Percentiles rank a stretch among this genome's conserved stretches.
Evolutionary conservation across 2,113 vertebrate genomes (phyloP).

Genomic region (Centropus unirufus): DNA sequence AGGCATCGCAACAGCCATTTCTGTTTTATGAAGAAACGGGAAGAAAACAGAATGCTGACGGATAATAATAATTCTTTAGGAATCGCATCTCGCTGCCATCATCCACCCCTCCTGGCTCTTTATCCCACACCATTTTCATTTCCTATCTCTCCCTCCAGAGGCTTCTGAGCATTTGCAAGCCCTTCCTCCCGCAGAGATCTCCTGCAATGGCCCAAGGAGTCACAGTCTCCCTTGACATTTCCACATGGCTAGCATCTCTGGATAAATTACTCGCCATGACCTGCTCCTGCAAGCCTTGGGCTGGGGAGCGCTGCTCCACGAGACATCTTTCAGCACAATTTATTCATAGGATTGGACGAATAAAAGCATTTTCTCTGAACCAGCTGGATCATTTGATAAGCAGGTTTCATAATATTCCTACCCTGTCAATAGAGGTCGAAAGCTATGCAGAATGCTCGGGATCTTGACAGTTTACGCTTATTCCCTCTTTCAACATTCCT

Average conservation of each 20-base stretch:
- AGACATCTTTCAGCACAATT: background rate
- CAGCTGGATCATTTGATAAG: background rate
- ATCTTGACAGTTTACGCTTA: background rate
- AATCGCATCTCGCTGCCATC: background rate
- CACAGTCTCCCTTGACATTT: slow-evolving; percentile 29
- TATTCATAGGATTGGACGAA: background rate
- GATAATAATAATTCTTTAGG: background rate
- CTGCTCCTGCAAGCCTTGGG: background rate
- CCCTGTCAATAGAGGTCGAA: background rate
- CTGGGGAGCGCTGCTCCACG: slow-evolving; percentile 10
- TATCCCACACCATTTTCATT: background rate
- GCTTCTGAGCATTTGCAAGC: background rate
- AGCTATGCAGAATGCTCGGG: background rate
- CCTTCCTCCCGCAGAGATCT: background rate
- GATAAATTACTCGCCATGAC: slow-evolving; percentile 34
- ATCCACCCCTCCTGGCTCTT: background rate
- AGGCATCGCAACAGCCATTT: background rate
- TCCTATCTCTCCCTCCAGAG: background rate
- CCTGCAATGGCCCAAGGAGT: slow-evolving; percentile 52
- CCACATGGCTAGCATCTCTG: background rate
- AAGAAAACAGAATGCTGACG: fast-evolving
- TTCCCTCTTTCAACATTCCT: background rate
- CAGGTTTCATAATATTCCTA: slow-evolving; percentile 31
- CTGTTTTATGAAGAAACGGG: background rate
- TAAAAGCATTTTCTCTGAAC: background rate